Conservation (phyloP, 2,888 invertebrate species). For the Synergus umbraculus region DNA sequence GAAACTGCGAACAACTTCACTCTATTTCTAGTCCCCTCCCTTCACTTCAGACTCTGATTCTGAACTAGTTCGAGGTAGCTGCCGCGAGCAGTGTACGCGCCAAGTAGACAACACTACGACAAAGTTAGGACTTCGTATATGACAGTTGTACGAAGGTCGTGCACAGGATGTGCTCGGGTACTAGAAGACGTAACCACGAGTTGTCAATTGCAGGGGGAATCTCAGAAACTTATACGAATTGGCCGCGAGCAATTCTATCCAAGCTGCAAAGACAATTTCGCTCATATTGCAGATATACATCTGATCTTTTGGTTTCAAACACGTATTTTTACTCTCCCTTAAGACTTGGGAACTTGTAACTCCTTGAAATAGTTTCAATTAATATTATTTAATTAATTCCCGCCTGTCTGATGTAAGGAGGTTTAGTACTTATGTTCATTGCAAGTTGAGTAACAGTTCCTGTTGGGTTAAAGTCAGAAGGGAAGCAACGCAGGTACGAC, state of each 20-base stretch:
- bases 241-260: not conserved
- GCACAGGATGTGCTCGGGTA: conserved; percentile 56
- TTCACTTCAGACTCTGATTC: not conserved
- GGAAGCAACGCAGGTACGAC: not conserved
- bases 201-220: conserved; percentile 23
- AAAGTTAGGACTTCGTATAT: conserved; percentile 62
- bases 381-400: not conserved
- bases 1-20: conserved; percentile 4
- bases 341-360: not conserved
- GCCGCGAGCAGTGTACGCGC: not conserved
- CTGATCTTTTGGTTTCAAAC: not conserved
- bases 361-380: not conserved
- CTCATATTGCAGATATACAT: not conserved
- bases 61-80: conserved; percentile 24
- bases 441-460: not conserved
- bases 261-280: not conserved
- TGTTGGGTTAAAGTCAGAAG: not conserved
- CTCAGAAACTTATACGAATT: conserved; percentile 23
- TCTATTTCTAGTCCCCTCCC: not conserved
- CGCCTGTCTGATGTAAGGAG: not conserved
- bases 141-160: conserved; percentile 61
- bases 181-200: conserved; percentile 10
- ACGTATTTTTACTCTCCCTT: not conserved
- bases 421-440: not conserved
- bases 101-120: conserved; percentile 55